These are phyloP conservation scores for Labeo calbasu DNA, from an alignment of 2,797 vertebrate species.

Conservation along the genomic window DNA sequence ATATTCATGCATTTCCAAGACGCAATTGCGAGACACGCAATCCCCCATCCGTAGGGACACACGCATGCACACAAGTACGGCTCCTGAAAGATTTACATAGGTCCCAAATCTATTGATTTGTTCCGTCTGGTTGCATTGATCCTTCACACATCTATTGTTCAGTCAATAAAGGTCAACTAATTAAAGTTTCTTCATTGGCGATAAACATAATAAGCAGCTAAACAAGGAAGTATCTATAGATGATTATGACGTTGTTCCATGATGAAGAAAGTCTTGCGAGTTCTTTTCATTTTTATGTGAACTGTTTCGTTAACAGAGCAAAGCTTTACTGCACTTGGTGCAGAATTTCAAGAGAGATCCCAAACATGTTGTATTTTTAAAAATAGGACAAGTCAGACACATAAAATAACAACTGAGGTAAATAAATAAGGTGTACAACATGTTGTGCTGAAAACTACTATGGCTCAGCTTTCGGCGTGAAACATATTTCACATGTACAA, in stretches of 20 bases:
- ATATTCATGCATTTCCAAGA: conserved; percentile 46
- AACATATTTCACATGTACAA: background rate
- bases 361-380: conserved; percentile 22
- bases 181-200: background rate
- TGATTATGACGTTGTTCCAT: conserved; percentile 2
- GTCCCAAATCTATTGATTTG: conserved; percentile 30
- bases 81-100: conserved; percentile 2
- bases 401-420: background rate
- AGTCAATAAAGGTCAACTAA: background rate
- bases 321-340: background rate
- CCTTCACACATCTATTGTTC: conserved; percentile 20
- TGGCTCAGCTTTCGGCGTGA: background rate
- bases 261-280: background rate
- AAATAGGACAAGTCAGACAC: background rate
- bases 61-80: background rate
- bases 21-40: conserved; percentile 45
- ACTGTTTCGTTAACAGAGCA: background rate
- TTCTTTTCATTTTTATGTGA: background rate
- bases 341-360: background rate
- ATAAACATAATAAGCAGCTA: conserved; percentile 7
- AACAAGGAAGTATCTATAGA: background rate
- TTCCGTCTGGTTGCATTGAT: conserved; percentile 17
- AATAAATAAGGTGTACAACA: background rate
- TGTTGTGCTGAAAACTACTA: background rate
- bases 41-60: conserved; percentile 10